Conservation (phyloP, 2,888 invertebrate species). For the Sialis lutaria region DNA sequence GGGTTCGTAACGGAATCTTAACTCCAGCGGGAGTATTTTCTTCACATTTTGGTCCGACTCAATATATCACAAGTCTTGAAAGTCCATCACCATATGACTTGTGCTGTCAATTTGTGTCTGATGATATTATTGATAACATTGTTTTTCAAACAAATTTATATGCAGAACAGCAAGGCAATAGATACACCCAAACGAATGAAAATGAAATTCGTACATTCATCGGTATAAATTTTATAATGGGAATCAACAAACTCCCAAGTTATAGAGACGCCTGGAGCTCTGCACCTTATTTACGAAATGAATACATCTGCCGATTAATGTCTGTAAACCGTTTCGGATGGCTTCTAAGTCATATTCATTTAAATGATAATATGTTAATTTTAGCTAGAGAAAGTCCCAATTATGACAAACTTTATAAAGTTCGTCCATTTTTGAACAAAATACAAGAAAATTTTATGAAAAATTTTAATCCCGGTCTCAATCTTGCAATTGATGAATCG, state of each 20-base stretch:
- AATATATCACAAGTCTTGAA: constrained; percentile 7
- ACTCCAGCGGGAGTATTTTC: background rate
- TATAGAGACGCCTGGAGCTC: constrained; percentile 7
- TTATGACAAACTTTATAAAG: constrained; percentile 7
- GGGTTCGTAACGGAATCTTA: background rate
- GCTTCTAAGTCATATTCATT: constrained; percentile 4
- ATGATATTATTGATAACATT: background rate
- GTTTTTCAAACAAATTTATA: background rate
- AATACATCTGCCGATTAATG: constrained; percentile 4
- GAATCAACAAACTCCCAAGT: constrained; percentile 6
- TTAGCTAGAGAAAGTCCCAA: background rate
- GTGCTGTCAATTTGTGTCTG: constrained; percentile 1
- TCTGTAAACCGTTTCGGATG: constrained; percentile 4
- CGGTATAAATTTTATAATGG: constrained; percentile 6
- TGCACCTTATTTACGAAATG: background rate
- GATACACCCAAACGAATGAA: background rate
- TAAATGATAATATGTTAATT: background rate
- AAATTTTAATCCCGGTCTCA: background rate
- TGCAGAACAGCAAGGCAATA: background rate
- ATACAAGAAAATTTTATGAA: no score
- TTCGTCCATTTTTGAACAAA: constrained; percentile 1
- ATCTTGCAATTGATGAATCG: constrained; percentile 7
- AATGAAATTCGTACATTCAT: constrained; percentile 3
- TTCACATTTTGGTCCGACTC: constrained; percentile 8
- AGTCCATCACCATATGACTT: constrained; percentile 7